Evolutionary conservation across 2,797 vertebrate species (phyloP).

Genomic region (Siniperca scherzeri): DNA sequence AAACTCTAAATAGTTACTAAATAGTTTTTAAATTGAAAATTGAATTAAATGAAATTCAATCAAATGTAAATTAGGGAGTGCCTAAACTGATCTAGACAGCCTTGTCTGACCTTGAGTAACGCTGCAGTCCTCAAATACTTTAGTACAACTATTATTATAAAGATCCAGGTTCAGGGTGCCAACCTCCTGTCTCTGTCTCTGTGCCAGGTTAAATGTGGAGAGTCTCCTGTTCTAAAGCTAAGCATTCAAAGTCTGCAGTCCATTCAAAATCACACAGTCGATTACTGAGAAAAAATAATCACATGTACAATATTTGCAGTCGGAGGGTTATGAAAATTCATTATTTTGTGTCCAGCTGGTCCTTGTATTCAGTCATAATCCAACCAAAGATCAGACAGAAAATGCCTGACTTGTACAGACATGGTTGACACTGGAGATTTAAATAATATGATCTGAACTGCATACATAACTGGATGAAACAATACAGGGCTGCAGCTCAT

Average conservation of each 20-base stretch:
- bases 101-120: slow-evolving; percentile 18
- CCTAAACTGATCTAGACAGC: neutral
- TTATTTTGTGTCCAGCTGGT: slow-evolving; percentile 34
- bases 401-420: slow-evolving; percentile 32
- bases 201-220: slow-evolving; percentile 24
- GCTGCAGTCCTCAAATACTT: slow-evolving; percentile 20
- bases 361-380: slow-evolving; percentile 39
- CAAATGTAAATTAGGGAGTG: neutral
- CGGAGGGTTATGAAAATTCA: neutral
- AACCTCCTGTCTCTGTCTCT: slow-evolving; percentile 24
- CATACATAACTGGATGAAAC: slow-evolving; percentile 27
- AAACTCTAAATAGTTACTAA: neutral
- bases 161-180: slow-evolving; percentile 2
- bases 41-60: neutral
- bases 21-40: neutral
- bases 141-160: neutral
- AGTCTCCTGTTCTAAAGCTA: neutral
- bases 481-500: slow-evolving; percentile 30
- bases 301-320: neutral
- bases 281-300: slow-evolving; percentile 25
- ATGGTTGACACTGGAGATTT: slow-evolving; percentile 31
- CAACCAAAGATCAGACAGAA: slow-evolving; percentile 13
- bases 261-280: neutral
- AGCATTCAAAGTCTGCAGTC: neutral
- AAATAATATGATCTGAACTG: slow-evolving; percentile 49